phyloP scores from a whole-genome alignment of 2,888 invertebrate species.

The Athrips mouffetella region DNA sequence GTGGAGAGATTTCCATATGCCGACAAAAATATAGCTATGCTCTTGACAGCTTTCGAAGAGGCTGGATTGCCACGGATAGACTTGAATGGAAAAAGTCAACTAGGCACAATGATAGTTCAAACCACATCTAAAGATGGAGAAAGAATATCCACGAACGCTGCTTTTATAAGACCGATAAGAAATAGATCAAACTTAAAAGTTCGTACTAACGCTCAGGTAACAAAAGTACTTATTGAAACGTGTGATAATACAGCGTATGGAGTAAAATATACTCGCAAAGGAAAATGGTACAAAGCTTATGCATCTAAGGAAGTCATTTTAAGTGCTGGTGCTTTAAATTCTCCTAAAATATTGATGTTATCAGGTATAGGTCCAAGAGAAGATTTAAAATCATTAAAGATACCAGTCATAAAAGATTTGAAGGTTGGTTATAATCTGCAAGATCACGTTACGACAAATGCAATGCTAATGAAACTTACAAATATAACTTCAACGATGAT shows the following conservation, averaged over 20 bases:
- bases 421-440: slow-evolving; percentile 86
- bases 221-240: slow-evolving; percentile 74
- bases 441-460: slow-evolving; percentile 80
- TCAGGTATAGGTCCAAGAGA: slow-evolving; percentile 80
- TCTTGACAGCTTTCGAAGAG: slow-evolving; percentile 79
- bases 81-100: slow-evolving; percentile 73
- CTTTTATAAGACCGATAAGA: slow-evolving; percentile 81
- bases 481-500: slow-evolving; percentile 71
- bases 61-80: slow-evolving; percentile 77
- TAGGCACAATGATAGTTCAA: slow-evolving; percentile 81
- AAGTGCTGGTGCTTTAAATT: slow-evolving; percentile 78
- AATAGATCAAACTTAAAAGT: slow-evolving; percentile 69
- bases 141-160: slow-evolving; percentile 79
- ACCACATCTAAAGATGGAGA: slow-evolving; percentile 77
- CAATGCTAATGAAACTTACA: slow-evolving; percentile 71
- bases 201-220: slow-evolving; percentile 70
- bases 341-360: slow-evolving; percentile 80
- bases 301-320: slow-evolving; percentile 80
- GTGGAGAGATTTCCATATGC: slow-evolving; percentile 80
- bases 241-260: slow-evolving; percentile 43
- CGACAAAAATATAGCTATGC: slow-evolving; percentile 73
- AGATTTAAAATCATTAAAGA: slow-evolving; percentile 62
- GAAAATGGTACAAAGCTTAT: slow-evolving; percentile 31
- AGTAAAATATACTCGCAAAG: slow-evolving; percentile 44
- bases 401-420: slow-evolving; percentile 78